Base-by-base conservation (phyloP, 2,113 vertebrate genomes). In the Sapajus apella region DNA sequence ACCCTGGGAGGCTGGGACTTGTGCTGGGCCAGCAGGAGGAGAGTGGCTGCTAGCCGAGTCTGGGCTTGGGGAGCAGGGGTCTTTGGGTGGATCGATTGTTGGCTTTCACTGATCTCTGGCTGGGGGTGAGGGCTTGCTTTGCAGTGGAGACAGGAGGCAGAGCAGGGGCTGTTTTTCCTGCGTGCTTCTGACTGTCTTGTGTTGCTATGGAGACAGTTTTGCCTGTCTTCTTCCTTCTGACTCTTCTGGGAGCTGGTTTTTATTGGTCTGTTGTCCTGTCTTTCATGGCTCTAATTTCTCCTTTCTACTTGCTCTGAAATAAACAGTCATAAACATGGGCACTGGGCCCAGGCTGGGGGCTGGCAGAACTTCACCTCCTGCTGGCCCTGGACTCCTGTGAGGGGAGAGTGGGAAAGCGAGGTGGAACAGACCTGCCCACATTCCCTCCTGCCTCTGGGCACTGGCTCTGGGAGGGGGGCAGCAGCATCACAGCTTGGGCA, bases 201-300 rank as follows among this genome's bases (percentile, higher is more conserved):
- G 98, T 98, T 98, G 96, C 98, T 88, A 98, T 98, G 96, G 98
- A 91, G 96, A 98, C 98, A 93, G 87, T 96, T 96, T 98, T 97
- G 97, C 97, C 96, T 97, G 93, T 94, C 94, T 97, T 97, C 96
- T 93, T 98, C 95, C 95, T 96, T 82, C 96, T 96, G 97, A 97
- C 90, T 98, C 97, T 98, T 96, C 95, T 97, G 97, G 97, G 97
- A 98, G 98, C 97, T 95, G 90, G 77, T 96, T 98, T 98, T 98
- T 98, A 98, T 98, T 98, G 98, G 98, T 97, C 96, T 97, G 97
- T 96, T 98, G 97, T 98, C 96, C 96, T 98, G 98, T 98, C 98
- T 96, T 97, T 98, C 97, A 97, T 97, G 97, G 90, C 94, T 98
- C 95, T 96, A 94, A 97, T 98, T 97, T 97, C 97, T 98, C 87